These are phyloP conservation scores for Limanda limanda DNA, from an alignment of 2,113 vertebrate genomes.

Conservation along the genomic window DNA sequence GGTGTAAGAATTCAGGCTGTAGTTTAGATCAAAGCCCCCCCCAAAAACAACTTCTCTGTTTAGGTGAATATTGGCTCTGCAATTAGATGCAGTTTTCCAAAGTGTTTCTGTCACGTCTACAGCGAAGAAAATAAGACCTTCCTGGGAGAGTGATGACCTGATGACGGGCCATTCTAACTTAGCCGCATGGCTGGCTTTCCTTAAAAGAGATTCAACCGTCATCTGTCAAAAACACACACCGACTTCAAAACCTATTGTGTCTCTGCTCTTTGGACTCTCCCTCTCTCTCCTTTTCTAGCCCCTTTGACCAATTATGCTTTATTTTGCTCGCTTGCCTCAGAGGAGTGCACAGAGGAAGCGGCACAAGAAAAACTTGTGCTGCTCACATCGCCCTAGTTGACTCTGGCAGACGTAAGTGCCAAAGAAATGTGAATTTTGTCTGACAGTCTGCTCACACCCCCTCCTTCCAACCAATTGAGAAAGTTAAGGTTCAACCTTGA, in stretches of 20 bases:
- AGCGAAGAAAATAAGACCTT: constrained; percentile 37
- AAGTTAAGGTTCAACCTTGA: constrained; percentile 27
- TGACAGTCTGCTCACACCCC: constrained; percentile 16
- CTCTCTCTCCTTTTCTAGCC: constrained; percentile 21
- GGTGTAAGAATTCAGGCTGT: background rate
- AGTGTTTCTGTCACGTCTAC: constrained; percentile 40
- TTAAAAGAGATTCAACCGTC: constrained; percentile 33
- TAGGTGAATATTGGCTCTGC: constrained; percentile 4
- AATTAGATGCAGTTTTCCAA: constrained; percentile 34
- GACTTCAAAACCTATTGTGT: constrained; percentile 32
- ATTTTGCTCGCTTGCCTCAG: constrained; percentile 30
- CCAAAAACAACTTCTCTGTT: constrained; percentile 9
- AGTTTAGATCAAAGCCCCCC: constrained; percentile 23
- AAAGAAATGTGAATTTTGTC: constrained; percentile 19
- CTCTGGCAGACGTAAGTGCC: constrained; percentile 42
- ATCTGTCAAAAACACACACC: constrained; percentile 43
- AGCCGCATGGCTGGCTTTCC: constrained; percentile 3
- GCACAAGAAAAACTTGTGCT: background rate
- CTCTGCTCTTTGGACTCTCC: constrained; percentile 16
- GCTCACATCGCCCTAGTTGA: background rate
- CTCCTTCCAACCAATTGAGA: constrained; percentile 10
- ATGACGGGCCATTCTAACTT: constrained; percentile 25
- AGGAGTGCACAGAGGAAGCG: constrained; percentile 11
- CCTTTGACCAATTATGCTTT: constrained; percentile 38
- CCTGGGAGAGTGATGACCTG: constrained; percentile 20